Conservation (phyloP, 2,113 vertebrate species). For the Delphinus delphis region DNA sequence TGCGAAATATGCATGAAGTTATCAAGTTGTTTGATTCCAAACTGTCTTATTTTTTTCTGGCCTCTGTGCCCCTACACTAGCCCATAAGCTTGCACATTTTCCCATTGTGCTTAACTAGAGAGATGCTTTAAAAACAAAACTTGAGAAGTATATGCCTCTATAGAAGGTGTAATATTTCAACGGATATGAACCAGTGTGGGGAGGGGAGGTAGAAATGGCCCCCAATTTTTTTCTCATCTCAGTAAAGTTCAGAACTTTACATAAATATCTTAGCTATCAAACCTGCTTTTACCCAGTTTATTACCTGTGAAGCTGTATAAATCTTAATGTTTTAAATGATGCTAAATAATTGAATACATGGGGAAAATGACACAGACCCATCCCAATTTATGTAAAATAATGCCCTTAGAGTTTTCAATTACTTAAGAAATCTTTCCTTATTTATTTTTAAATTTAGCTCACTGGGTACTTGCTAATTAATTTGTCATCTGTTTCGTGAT, state of each 20-base stretch:
- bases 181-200: background rate
- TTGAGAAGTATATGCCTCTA: background rate
- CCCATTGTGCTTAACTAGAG: background rate
- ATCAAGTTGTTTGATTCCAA: background rate
- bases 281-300: background rate
- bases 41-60: background rate
- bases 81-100: background rate
- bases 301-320: background rate
- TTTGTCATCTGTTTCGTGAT: constrained; percentile 34
- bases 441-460: constrained; percentile 46
- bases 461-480: constrained; percentile 36
- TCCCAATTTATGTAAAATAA: background rate
- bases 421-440: background rate
- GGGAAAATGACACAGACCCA: background rate
- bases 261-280: background rate
- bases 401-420: constrained; percentile 5
- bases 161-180: background rate
- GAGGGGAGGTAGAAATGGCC: background rate
- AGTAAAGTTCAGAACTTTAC: background rate
- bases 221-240: background rate
- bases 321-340: constrained; percentile 12
- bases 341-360: background rate
- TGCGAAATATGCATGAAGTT: background rate
- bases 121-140: background rate
- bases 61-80: background rate